A percentile compares a stretch with the other conserved stretches of the same genome.
phyloP scores from a whole-genome alignment of 2,113 vertebrate species.

The Mobula birostris region DNA sequence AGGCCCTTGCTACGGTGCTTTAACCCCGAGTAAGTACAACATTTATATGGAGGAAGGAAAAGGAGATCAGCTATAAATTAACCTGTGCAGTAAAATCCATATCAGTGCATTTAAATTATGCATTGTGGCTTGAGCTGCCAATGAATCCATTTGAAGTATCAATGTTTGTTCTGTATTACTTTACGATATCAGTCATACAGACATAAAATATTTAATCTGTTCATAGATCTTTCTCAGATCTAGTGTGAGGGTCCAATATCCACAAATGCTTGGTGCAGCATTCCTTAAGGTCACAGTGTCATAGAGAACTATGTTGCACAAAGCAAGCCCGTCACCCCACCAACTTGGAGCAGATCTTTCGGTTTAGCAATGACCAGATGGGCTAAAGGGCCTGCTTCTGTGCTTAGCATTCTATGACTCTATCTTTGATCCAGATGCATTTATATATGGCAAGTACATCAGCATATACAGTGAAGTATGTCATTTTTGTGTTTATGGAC shows the following conservation, averaged over 20 bases:
- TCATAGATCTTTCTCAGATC: not conserved
- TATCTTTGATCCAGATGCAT: no score
- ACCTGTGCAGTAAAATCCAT: not conserved
- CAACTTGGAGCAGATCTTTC: no score
- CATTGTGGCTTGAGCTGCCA: not conserved
- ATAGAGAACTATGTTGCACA: no score
- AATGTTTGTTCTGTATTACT: slow-evolving; percentile 15
- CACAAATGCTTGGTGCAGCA: not conserved
- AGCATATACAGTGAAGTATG: no score
- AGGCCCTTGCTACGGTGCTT: not conserved
- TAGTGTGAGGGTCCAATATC: not conserved
- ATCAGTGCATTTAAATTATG: not conserved
- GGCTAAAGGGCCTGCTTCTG: no score
- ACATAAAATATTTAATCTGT: slow-evolving; percentile 7
- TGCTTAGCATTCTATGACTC: no score
- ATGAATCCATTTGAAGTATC: not conserved
- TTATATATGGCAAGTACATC: no score
- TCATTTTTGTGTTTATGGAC: no score
- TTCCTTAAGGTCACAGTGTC: not conserved
- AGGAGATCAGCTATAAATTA: not conserved
- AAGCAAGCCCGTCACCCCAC: no score
- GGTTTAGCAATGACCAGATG: no score
- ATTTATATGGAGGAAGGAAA: not conserved
- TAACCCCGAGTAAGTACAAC: not conserved
- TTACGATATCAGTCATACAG: slow-evolving; percentile 1